These are phyloP conservation scores for Smittia sp. DNA, from an alignment of 2,888 invertebrate genomes.

Conservation along the genomic window DNA sequence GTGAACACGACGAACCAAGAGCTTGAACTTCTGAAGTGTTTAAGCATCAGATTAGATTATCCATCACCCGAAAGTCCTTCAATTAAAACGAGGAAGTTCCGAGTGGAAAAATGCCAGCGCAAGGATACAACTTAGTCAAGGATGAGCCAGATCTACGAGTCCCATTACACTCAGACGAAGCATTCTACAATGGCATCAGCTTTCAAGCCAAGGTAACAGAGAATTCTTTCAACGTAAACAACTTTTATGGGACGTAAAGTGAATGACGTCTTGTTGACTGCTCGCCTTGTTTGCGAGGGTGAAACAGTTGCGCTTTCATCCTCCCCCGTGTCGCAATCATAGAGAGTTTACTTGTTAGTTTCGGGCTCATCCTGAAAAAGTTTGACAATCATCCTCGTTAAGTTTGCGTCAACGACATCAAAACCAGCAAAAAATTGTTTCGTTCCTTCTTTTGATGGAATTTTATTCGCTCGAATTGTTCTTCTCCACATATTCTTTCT, in stretches of 20 bases:
- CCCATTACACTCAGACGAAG: conserved; percentile 95
- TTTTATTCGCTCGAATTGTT: conserved; percentile 5
- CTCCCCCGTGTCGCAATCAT: neutral
- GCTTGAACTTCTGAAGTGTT: neutral
- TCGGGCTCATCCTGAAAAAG: too few species aligned
- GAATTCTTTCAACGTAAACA: neutral
- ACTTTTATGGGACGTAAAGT: neutral
- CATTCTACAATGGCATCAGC: conserved; percentile 89
- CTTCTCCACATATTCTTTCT: neutral
- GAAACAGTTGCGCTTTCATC: neutral
- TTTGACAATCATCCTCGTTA: too few species aligned
- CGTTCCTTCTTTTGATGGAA: neutral
- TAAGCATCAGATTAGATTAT: neutral
- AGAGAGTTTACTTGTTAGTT: too few species aligned
- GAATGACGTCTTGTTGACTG: neutral
- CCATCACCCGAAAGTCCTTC: neutral
- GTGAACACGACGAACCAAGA: neutral
- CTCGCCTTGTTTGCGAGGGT: neutral
- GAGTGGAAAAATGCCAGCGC: conserved; percentile 70
- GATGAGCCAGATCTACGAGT: conserved; percentile 95
- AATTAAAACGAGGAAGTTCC: neutral
- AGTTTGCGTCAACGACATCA: too few species aligned
- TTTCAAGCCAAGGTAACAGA: conserved; percentile 93
- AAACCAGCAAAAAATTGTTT: too few species aligned
- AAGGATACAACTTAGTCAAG: conserved; percentile 89